Evolutionary conservation across 2,113 vertebrate genomes (phyloP).

Genomic region (Rhabdornis inornatus): DNA sequence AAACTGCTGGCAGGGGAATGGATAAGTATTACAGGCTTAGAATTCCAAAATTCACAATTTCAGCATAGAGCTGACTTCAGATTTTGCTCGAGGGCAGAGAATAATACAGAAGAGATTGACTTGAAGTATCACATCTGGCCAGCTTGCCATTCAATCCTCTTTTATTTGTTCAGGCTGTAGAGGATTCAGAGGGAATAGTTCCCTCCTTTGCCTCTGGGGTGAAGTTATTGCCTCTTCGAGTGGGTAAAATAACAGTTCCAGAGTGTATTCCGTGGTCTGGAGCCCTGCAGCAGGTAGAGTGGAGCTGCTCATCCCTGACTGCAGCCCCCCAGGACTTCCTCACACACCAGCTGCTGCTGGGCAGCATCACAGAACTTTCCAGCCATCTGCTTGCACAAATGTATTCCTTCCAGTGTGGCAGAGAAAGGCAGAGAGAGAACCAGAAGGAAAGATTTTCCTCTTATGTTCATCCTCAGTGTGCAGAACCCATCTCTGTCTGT

Average conservation of each 20-base stretch:
- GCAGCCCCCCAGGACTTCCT: background rate
- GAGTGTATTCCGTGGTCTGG: background rate
- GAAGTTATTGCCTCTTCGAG: background rate
- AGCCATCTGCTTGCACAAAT: background rate
- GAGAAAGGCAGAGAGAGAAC: background rate
- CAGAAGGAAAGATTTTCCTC: background rate
- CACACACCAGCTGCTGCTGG: background rate
- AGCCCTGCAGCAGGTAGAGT: background rate
- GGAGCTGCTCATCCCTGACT: background rate
- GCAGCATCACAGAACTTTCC: background rate
- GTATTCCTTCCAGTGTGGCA: background rate
- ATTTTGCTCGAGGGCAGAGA: background rate
- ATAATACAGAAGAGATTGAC: background rate
- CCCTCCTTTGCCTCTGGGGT: background rate
- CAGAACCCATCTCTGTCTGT: background rate
- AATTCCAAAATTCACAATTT: background rate
- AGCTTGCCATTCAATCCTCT: background rate
- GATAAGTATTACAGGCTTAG: background rate
- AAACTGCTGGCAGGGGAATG: background rate
- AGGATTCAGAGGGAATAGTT: background rate
- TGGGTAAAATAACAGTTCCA: background rate
- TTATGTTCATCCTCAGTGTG: background rate
- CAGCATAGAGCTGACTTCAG: background rate
- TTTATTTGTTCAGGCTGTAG: constrained; percentile 3
- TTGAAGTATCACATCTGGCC: background rate